phyloP scores from a whole-genome alignment of 2,797 vertebrate species.

The Amniataba percoides region DNA sequence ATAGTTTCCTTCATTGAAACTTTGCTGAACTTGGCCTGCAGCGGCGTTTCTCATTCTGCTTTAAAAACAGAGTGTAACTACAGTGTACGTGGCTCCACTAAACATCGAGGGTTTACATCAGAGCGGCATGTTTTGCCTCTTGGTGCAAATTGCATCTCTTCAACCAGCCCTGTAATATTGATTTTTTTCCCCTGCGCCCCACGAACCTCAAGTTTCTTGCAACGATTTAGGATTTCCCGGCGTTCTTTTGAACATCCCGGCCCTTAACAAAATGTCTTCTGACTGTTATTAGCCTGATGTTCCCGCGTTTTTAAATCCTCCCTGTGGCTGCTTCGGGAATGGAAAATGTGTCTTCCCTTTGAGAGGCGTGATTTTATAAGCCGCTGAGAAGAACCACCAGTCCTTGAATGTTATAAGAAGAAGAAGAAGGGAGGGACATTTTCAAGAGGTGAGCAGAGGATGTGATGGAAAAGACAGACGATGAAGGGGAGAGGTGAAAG shows the following conservation, averaged over 20 bases:
- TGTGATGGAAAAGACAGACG: conserved; percentile 23
- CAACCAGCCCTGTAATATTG: conserved; percentile 66
- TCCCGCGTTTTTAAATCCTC: conserved; percentile 36
- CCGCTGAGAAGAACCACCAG: conserved; percentile 4
- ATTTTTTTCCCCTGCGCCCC: conserved; percentile 46
- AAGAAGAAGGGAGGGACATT: conserved; percentile 22
- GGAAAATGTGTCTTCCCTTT: conserved; percentile 20
- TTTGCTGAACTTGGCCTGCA: conserved; percentile 36
- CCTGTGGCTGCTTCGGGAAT: conserved; percentile 47
- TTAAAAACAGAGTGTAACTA: conserved; percentile 31
- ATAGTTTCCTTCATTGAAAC: conserved; percentile 25
- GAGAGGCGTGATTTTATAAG: conserved; percentile 50
- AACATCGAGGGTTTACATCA: conserved; percentile 44
- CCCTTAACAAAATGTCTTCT: conserved; percentile 40
- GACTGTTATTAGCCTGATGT: conserved; percentile 53
- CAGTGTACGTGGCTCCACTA: conserved; percentile 14
- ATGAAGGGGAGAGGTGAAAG: neutral
- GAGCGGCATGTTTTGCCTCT: conserved; percentile 56
- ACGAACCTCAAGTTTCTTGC: conserved; percentile 49
- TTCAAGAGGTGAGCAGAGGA: conserved; percentile 41
- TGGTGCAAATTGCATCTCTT: conserved; percentile 56
- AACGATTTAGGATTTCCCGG: conserved; percentile 53
- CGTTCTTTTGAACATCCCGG: conserved; percentile 42
- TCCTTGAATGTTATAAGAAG: conserved; percentile 26
- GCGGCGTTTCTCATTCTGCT: conserved; percentile 41